Evolutionary conservation across 2,113 vertebrate species (phyloP), one percentile per base, ranked within the genome.

Genomic region (Pelmatolapia mariae): DNA sequence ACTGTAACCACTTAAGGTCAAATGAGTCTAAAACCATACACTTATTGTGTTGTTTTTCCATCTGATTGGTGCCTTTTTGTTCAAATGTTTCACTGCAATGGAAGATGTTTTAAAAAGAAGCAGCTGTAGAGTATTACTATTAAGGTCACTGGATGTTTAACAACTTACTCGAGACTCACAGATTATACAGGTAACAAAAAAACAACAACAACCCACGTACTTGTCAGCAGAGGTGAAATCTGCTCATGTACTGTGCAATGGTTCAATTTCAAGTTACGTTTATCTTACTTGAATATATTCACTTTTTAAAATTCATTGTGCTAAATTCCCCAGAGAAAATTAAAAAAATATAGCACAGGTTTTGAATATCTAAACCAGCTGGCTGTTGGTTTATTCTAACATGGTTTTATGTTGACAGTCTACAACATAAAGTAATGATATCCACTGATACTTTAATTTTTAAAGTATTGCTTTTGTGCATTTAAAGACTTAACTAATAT

Each of bases 331-430:
- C 71, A 50, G 10, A 76, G 26, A 3, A 76, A 12, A 66, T n/a
- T 0, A 12, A 63, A 6, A 7, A 5, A 1, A 11, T 29, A 19
- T 47, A 29, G 0, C 43, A 50, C 12, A 59, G 36, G 22, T 18
- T 18, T 81, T 45, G 13, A 81, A 10, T 45, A 57, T 45, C 26
- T 61, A 29, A 59, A 59, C 13, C 22, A 43, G 6, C 13, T 12
- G 26, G 54, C 24, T 5, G n/a, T 80, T 24, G 40, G 24, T 76
- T 29, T 76, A 76, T 76, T 29, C 9, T 45, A 73, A 71, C n/a
- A 24, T 73, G 38, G 68, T 43, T 76, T 50, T 29, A 50, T 45
- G 38, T 57, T 40, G 19, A 12, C 79, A 81, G 13, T 56, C 52
- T 56, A 56, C 8, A 38, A 56, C 33, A 56, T 57, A 16, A 43